Conservation (phyloP, 2,113 vertebrate genomes). For the Larimichthys crocea region DNA sequence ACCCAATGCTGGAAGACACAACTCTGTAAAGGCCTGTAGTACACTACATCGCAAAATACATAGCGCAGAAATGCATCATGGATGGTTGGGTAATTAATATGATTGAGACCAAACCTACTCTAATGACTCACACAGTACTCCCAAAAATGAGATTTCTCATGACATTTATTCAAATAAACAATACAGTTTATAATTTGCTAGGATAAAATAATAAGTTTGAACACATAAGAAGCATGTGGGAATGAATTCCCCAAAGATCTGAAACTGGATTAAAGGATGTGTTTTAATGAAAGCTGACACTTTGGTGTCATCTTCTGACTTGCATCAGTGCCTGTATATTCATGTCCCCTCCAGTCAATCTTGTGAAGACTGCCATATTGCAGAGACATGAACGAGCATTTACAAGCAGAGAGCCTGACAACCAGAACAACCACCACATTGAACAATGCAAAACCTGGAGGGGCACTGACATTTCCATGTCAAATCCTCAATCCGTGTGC, state of each 20-base stretch:
- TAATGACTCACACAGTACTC: slow-evolving; percentile 83
- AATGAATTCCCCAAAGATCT: slow-evolving; percentile 70
- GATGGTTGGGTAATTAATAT: slow-evolving; percentile 63
- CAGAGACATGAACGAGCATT: slow-evolving; percentile 71
- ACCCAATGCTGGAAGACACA: slow-evolving; percentile 73
- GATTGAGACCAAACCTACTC: slow-evolving; percentile 67
- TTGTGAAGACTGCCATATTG: slow-evolving; percentile 60
- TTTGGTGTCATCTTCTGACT: slow-evolving; percentile 73
- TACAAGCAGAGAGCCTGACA: slow-evolving; percentile 74
- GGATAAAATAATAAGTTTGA: slow-evolving; percentile 82
- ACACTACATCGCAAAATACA: slow-evolving; percentile 56
- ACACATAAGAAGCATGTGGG: slow-evolving; percentile 80
- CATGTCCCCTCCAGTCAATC: slow-evolving; percentile 63
- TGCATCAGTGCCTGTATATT: slow-evolving; percentile 71
- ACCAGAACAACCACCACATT: slow-evolving; percentile 68
- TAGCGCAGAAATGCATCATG: slow-evolving; percentile 57
- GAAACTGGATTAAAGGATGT: slow-evolving; percentile 71
- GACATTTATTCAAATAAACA: slow-evolving; percentile 87
- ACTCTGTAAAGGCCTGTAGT: slow-evolving; percentile 59
- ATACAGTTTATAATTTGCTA: slow-evolving; percentile 82
- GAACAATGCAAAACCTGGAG: slow-evolving; percentile 71
- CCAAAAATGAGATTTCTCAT: slow-evolving; percentile 81
- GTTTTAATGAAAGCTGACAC: slow-evolving; percentile 75
- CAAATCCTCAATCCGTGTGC: slow-evolving; percentile 63
- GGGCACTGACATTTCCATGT: slow-evolving; percentile 74